A percentile compares a stretch with the other conserved stretches of the same genome.
phyloP scores from a whole-genome alignment of 2,113 vertebrate species.

The Oenanthe oenanthe region DNA sequence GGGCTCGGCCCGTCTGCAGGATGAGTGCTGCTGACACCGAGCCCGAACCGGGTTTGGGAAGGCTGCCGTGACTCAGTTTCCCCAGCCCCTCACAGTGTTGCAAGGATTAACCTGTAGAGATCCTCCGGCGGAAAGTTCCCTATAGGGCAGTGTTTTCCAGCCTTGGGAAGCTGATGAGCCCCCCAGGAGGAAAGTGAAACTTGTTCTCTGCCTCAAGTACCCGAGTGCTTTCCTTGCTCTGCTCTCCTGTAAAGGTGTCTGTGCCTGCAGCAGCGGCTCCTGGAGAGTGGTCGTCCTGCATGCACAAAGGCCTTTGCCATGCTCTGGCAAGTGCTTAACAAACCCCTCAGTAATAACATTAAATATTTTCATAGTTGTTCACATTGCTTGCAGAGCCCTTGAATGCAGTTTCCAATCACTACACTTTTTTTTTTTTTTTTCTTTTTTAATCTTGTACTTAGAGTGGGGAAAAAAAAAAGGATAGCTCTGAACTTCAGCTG shows the following conservation, averaged over 20 bases:
- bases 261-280: not conserved
- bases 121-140: not conserved
- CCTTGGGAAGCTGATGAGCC: not conserved
- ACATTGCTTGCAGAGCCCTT: not conserved
- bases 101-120: not conserved
- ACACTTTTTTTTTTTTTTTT: not conserved
- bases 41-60: not conserved
- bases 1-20: not conserved
- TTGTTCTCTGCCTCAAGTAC: not conserved
- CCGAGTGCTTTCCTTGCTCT: not conserved
- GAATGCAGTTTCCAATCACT: not conserved
- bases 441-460: not conserved
- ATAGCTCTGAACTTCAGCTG: not conserved
- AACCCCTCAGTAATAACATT: not conserved
- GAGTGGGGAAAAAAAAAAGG: not conserved
- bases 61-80: constrained; percentile 4
- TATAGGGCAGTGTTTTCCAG: not conserved
- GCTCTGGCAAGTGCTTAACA: not conserved
- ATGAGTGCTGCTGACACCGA: not conserved
- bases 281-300: not conserved
- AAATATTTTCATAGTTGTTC: not conserved
- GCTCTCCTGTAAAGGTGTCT: not conserved
- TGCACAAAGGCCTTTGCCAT: accelerated
- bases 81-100: not conserved
- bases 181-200: not conserved